phyloP scores from a whole-genome alignment of 2,113 vertebrate species.

The Vulpes vulpes region DNA sequence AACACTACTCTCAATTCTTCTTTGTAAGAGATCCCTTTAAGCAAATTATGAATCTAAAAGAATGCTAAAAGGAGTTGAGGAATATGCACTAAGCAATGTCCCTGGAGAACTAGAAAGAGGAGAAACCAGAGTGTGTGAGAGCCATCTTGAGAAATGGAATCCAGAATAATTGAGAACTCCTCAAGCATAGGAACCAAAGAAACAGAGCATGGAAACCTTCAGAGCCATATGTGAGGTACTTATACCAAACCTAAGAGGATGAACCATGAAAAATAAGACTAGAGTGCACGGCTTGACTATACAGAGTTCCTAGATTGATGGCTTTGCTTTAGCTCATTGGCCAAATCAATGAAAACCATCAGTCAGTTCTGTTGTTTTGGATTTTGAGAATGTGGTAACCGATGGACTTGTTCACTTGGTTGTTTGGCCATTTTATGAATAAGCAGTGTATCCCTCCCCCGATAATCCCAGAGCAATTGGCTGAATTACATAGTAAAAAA shows the following conservation, averaged over 20 bases:
- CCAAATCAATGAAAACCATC: background rate
- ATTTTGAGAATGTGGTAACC: conserved; percentile 33
- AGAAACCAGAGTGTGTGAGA: background rate
- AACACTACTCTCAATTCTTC: background rate
- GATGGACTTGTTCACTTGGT: background rate
- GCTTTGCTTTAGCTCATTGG: background rate
- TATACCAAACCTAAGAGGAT: background rate
- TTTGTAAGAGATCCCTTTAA: background rate
- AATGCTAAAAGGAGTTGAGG: background rate
- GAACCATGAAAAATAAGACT: background rate
- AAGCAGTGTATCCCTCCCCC: background rate
- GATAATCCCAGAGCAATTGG: background rate
- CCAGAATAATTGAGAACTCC: background rate
- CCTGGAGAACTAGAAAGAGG: background rate
- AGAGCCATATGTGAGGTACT: background rate
- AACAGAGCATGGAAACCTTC: background rate
- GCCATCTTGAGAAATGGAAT: background rate
- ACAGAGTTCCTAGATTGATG: background rate
- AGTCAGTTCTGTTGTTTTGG: background rate
- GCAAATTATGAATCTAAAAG: background rate
- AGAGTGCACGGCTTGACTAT: background rate
- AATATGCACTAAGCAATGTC: background rate
- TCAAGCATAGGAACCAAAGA: background rate
- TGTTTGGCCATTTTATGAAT: background rate
- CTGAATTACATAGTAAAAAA: background rate